Base-by-base conservation (phyloP, 2,113 vertebrate genomes). In the Caranx ignobilis region DNA sequence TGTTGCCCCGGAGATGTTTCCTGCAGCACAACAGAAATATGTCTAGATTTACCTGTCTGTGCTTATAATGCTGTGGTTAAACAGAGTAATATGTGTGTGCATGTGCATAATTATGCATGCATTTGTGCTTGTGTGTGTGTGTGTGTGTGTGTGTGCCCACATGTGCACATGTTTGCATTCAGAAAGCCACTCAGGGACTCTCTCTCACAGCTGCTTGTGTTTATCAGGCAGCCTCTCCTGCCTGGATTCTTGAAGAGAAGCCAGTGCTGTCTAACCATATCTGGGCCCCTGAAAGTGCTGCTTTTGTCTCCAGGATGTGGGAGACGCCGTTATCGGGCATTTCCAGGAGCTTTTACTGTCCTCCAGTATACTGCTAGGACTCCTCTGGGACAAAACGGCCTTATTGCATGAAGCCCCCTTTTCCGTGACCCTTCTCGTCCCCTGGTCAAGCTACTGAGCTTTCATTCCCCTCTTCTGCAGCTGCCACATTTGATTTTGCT, bases 191-290 rank as follows among this genome's bases (percentile, higher is more conserved):
- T 54, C 64, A 34, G 71, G 75, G 87, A 87, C 37, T 72, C 75
- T 71, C 63, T 66, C 13, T 1, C 32, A 39, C 87, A 91, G 85
- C 91, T 92, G 91, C 82, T 78, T 32, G 80, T 88, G 88, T 93
- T 94, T 93, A 92, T 86, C 74, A 12, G 77, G 47, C 79, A 70
- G 82, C 60, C 50, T 74, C 73, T 69, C 74, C 79, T 55, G 48
- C 71, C 70, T 45, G 81, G 72, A 89, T 93, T 91, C 77, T 76
- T 89, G 88, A 90, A 62, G 34, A 19, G 39, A 45, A 21, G 89
- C 91, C 91, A 89, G 81, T 6, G 62, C 70, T 32, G 50, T 35
- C 41, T 39, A 9, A 43, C 78, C 70, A 10, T 63, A 75, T 73
- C 77, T 41, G 48, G 71, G 67, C 12, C 69, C 72, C 72, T 31